A percentile compares a stretch with the other conserved stretches of the same genome.
Conservation (phyloP, 1,140 invertebrate species). For the Carcinoscorpius rotundicauda region DNA sequence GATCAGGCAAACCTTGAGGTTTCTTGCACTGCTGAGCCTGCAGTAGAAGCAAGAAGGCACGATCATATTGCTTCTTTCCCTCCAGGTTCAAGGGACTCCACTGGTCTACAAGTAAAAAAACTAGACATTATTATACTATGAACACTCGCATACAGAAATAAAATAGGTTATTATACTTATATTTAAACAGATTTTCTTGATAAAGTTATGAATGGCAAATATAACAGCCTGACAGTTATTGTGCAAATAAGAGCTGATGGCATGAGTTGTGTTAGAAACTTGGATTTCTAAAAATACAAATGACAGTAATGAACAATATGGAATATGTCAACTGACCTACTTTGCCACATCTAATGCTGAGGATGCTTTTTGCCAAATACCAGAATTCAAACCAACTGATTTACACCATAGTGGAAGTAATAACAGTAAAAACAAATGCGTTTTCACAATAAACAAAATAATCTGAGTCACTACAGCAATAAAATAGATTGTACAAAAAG, state of each 20-base stretch:
- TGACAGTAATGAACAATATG: too few relatives aligned
- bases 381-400: too few relatives aligned
- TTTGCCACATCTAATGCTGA: too few relatives aligned
- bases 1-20: constrained; percentile 50
- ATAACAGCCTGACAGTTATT: background rate
- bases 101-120: constrained; percentile 45
- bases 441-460: too few relatives aligned
- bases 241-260: background rate
- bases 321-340: too few relatives aligned
- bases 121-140: background rate
- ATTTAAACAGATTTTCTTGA: background rate
- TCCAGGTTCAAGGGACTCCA: constrained; percentile 72
- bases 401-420: too few relatives aligned
- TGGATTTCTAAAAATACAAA: too few relatives aligned
- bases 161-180: background rate
- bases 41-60: constrained; percentile 60
- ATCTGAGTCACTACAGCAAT: too few relatives aligned
- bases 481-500: too few relatives aligned
- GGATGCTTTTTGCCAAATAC: too few relatives aligned
- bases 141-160: background rate
- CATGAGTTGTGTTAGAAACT: background rate
- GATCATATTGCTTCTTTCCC: constrained; percentile 61
- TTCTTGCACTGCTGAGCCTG: constrained; percentile 56
- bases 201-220: background rate
- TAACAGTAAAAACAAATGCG: too few relatives aligned